These are phyloP conservation scores for Agrypnus murinus DNA, from an alignment of 2,888 invertebrate species.

Conservation along the genomic window DNA sequence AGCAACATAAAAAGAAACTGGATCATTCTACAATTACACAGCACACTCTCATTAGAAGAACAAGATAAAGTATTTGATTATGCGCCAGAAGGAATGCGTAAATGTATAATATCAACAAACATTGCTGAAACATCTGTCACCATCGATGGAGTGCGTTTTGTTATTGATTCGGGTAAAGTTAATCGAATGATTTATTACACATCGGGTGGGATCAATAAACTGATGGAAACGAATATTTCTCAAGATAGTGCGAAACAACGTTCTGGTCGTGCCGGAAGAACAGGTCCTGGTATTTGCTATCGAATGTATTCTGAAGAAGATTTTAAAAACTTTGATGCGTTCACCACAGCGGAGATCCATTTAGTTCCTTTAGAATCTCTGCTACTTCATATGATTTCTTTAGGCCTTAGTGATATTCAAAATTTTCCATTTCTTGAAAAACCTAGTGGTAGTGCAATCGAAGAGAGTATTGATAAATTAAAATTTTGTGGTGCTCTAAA, in stretches of 20 bases:
- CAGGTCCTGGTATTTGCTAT: conserved; percentile 96
- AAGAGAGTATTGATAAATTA: conserved; percentile 88
- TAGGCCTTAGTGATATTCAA: conserved; percentile 93
- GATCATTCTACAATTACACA: conserved; percentile 95
- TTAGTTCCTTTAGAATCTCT: conserved; percentile 95
- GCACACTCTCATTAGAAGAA: conserved; percentile 92
- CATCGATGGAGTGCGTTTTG: conserved; percentile 98
- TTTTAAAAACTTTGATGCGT: conserved; percentile 85
- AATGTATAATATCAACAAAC: conserved; percentile 98
- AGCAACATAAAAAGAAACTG: conserved; percentile 85
- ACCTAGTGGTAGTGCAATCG: conserved; percentile 89
- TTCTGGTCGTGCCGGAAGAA: conserved; percentile 96
- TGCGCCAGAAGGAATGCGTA: conserved; percentile 94
- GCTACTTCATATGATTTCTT: conserved; percentile 92
- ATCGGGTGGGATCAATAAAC: conserved; percentile 89
- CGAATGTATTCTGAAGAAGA: conserved; percentile 91
- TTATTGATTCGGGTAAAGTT: conserved; percentile 95
- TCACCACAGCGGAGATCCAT: conserved; percentile 94
- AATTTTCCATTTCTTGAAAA: conserved; percentile 96
- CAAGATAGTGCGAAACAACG: conserved; percentile 97
- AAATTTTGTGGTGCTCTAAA: conserved; percentile 89
- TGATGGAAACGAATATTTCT: conserved; percentile 98
- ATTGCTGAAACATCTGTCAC: conserved; percentile 99
- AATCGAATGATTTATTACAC: conserved; percentile 98
- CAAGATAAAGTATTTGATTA: conserved; percentile 99